Evolutionary conservation across 2,113 vertebrate genomes (phyloP).

Genomic region (Numida meleagris): DNA sequence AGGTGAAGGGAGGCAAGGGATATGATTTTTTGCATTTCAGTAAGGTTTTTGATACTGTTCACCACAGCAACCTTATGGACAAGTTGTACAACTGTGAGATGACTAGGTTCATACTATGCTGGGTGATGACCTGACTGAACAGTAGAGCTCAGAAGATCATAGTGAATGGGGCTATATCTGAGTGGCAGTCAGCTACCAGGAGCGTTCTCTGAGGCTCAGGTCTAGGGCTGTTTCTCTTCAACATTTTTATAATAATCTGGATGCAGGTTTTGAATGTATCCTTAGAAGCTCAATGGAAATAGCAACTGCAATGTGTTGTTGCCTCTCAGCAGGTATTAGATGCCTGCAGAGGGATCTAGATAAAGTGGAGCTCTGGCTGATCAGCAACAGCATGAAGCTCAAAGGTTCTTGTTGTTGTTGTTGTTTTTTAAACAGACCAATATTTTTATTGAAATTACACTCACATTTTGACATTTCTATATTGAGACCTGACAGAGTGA

Average conservation of each 20-base stretch:
- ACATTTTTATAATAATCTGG: neutral
- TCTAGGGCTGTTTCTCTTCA: neutral
- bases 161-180: neutral
- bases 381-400: neutral
- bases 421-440: neutral
- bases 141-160: neutral
- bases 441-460: neutral
- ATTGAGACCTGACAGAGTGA: neutral
- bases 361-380: neutral
- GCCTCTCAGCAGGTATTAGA: neutral
- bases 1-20: neutral
- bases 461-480: neutral
- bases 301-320: neutral
- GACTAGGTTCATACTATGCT: neutral
- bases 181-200: neutral
- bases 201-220: neutral
- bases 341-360: neutral
- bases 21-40: neutral
- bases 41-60: neutral
- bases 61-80: neutral
- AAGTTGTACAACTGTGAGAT: neutral
- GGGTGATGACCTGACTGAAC: neutral
- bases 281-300: neutral
- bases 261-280: neutral
- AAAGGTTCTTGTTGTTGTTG: neutral